A percentile compares a stretch with the other conserved stretches of the same genome.
Conservation (phyloP, 2,888 invertebrate genomes). For the Acleris laterana region DNA sequence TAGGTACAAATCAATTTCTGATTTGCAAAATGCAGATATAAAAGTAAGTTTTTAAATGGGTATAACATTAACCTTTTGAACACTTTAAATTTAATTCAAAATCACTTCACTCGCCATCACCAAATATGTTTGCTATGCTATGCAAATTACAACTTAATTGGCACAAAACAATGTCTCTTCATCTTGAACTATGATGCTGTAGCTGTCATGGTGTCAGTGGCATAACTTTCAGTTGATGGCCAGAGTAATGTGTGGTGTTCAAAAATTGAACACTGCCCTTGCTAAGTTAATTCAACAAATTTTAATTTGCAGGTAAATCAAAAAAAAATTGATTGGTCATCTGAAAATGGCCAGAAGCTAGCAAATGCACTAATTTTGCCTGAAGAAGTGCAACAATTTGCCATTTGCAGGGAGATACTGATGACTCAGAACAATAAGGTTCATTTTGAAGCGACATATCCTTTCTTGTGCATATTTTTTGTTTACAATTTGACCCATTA, state of each 20-base stretch:
- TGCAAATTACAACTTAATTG: too few relatives aligned
- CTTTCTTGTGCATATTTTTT: constrained; percentile 72
- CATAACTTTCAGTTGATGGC: too few relatives aligned
- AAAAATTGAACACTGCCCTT: too few relatives aligned
- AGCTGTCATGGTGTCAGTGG: too few relatives aligned
- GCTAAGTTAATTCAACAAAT: too few relatives aligned
- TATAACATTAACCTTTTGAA: too few relatives aligned
- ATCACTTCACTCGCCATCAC: too few relatives aligned
- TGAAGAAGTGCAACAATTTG: constrained; percentile 91
- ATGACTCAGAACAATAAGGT: constrained; percentile 85
- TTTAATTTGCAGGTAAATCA: constrained; percentile 80
- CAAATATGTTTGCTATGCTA: too few relatives aligned
- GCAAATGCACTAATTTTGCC: constrained; percentile 88
- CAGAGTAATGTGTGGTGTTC: too few relatives aligned
- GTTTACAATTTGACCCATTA: constrained; percentile 80
- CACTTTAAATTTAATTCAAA: too few relatives aligned
- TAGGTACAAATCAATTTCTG: constrained; percentile 74
- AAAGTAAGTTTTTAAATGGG: constrained; percentile 2
- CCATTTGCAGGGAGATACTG: constrained; percentile 90
- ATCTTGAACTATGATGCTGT: too few relatives aligned
- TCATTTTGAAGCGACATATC: constrained; percentile 82
- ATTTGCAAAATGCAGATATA: constrained; percentile 8
- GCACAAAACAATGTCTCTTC: too few relatives aligned
- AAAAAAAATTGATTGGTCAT: constrained; percentile 86
- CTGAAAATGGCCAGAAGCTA: constrained; percentile 85